Evolutionary conservation across 2,888 invertebrate species (phyloP).

Genomic region (Drosophila fungiperda): DNA sequence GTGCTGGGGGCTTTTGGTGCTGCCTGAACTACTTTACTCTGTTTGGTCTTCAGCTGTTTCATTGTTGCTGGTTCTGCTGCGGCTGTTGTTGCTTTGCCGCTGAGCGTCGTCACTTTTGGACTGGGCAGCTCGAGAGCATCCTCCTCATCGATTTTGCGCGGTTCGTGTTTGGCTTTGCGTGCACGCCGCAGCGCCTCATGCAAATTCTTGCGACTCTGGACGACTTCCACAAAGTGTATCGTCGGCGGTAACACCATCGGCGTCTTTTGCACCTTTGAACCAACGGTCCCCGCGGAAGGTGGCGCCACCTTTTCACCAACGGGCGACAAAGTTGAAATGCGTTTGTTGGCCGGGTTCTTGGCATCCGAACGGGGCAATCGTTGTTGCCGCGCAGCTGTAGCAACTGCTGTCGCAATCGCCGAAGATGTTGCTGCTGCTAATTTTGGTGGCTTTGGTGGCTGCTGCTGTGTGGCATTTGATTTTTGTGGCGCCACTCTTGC

Average conservation of each 20-base stretch:
- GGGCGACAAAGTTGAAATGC: constrained; percentile 40
- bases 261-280: not conserved
- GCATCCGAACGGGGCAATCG: constrained; percentile 12
- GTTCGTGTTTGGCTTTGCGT: constrained; percentile 73
- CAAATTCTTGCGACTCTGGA: constrained; percentile 82
- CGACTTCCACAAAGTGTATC: constrained; percentile 54
- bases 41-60: constrained; percentile 22
- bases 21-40: constrained; percentile 18
- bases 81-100: constrained; percentile 1
- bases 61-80: not conserved
- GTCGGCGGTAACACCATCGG: not conserved
- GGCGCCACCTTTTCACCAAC: not conserved
- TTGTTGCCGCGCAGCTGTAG: constrained; percentile 10
- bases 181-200: constrained; percentile 83
- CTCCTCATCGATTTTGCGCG: constrained; percentile 61
- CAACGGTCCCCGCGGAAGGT: not conserved
- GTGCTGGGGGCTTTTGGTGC: constrained; percentile 7
- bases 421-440: not conserved
- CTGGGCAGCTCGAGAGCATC: constrained; percentile 52
- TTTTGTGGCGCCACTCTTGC: not conserved
- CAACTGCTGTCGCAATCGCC: not conserved
- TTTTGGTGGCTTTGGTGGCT: not conserved
- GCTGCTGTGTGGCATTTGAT: not conserved
- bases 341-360: constrained; percentile 23
- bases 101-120: constrained; percentile 14